Evolutionary conservation across 1,140 invertebrate genomes (phyloP).

Genomic region (Luehdorfia chinensis): DNA sequence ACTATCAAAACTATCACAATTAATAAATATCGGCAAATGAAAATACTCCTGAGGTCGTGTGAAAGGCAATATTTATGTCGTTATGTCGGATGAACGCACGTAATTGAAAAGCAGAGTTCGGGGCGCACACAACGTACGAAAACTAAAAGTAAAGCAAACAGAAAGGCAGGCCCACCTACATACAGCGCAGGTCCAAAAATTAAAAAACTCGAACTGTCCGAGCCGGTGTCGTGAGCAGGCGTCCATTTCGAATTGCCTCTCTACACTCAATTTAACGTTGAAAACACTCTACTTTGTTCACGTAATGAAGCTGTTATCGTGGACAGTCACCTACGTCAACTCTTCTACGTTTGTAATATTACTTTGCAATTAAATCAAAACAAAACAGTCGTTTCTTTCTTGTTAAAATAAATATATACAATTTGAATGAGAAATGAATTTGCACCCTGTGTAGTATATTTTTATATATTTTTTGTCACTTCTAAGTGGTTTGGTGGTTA

Average conservation of each 20-base stretch:
- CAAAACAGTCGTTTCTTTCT: background rate
- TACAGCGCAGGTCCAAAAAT: conserved; percentile 37
- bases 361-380: conserved; percentile 11
- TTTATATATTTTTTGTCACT: too few relatives aligned
- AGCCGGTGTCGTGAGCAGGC: conserved; percentile 42
- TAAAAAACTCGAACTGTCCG: conserved; percentile 43
- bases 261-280: conserved; percentile 71
- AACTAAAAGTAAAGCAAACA: conserved; percentile 36
- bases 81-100: conserved; percentile 17
- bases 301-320: conserved; percentile 52
- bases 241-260: conserved; percentile 60
- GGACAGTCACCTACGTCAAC: conserved; percentile 20
- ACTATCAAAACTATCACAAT: background rate
- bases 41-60: background rate
- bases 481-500: too few relatives aligned
- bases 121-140: conserved; percentile 17
- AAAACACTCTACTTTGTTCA: conserved; percentile 70
- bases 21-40: conserved; percentile 4
- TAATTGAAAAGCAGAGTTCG: conserved; percentile 33
- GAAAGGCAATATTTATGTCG: conserved; percentile 16
- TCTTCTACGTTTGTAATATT: background rate
- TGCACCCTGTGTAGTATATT: too few relatives aligned
- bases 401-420: background rate
- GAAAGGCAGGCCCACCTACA: conserved; percentile 9
- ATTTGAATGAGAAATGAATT: too few relatives aligned